phyloP scores from a whole-genome alignment of 2,888 invertebrate genomes.

The Diabrotica balteata region DNA sequence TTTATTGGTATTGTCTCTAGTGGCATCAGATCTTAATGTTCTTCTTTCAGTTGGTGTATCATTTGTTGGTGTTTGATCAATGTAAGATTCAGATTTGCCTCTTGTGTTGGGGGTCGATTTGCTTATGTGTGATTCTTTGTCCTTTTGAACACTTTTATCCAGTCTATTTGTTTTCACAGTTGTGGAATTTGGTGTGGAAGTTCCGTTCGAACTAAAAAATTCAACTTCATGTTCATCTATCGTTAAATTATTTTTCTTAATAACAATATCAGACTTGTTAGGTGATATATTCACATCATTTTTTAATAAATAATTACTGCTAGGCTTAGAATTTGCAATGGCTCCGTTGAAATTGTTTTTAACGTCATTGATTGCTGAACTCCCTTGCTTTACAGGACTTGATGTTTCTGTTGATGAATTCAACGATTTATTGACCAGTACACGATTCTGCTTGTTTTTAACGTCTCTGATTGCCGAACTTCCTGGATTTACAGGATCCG shows the following conservation, averaged over 20 bases:
- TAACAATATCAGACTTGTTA: conserved; percentile 11
- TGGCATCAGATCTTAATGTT: conserved; percentile 6
- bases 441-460: too few relatives aligned
- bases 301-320: neutral
- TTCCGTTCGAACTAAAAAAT: conserved; percentile 23
- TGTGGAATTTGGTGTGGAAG: conserved; percentile 1
- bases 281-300: neutral
- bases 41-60: conserved; percentile 1
- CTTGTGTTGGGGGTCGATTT: too few relatives aligned
- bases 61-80: too few relatives aligned
- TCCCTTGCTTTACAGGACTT: too few relatives aligned
- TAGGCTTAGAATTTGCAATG: too few relatives aligned
- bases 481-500: too few relatives aligned
- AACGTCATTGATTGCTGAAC: too few relatives aligned
- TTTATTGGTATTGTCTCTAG: too few relatives aligned
- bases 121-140: neutral
- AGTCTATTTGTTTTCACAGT: conserved; percentile 13
- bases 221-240: conserved; percentile 31
- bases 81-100: neutral
- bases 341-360: too few relatives aligned
- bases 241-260: conserved; percentile 28
- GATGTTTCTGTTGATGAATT: too few relatives aligned
- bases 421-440: too few relatives aligned
- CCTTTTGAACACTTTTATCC: neutral
- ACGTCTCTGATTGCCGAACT: too few relatives aligned